phyloP scores from a whole-genome alignment of 2,113 vertebrate genomes.

The Ia io region DNA sequence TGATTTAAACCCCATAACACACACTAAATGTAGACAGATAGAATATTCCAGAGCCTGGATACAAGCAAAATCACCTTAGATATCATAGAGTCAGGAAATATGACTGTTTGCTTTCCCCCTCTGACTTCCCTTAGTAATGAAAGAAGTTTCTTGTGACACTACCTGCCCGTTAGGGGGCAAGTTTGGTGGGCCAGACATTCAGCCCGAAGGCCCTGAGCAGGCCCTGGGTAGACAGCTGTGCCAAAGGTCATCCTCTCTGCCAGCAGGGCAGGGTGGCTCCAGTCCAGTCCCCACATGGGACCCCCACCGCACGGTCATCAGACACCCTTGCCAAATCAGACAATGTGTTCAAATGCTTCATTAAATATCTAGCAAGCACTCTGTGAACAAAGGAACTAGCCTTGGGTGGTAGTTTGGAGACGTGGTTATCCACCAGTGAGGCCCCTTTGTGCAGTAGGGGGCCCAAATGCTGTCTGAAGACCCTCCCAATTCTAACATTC shows the following conservation, averaged over 20 bases:
- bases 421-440: background rate
- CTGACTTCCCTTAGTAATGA: background rate
- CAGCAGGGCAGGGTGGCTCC: background rate
- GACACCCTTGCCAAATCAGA: background rate
- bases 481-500: background rate
- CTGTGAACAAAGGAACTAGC: background rate
- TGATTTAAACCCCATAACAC: background rate
- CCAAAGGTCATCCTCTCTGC: background rate
- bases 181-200: background rate
- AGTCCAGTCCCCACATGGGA: no score
- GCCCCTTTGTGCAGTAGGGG: background rate
- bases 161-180: background rate
- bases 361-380: background rate
- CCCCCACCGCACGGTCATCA: background rate
- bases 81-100: background rate
- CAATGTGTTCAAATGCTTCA: background rate
- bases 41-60: background rate
- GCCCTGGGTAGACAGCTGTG: background rate
- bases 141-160: background rate
- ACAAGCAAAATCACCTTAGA: background rate
- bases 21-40: background rate
- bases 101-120: background rate
- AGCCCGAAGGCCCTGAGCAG: background rate
- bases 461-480: background rate
- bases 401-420: background rate